Evolutionary conservation across 1,140 invertebrate genomes (phyloP), one percentile per base, ranked within the genome.

Genomic region (Agrilus planipennis): DNA sequence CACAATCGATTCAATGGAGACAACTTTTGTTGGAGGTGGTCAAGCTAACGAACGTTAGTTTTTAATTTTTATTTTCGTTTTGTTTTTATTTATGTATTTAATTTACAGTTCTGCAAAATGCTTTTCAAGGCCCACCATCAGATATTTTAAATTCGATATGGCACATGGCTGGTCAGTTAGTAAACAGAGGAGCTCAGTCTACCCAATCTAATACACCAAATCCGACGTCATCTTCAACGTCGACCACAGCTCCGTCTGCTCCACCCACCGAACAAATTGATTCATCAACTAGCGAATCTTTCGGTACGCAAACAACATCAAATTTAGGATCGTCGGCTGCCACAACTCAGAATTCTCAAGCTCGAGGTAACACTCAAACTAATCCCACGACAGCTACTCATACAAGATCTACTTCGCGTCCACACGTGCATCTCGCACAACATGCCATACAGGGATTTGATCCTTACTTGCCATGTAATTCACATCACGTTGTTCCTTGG

Each of bases 381-480:
- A 68, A 78, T 54, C 75, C 76, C 32, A 78, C 77, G 9, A 78
- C 76, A 3, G 63, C 76, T 2, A 77, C 77, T 4, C 72, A 77
- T 52, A 79, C 77, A 9, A 65, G 77, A 6, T 40, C 37, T 4
- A 39, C 44, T n/a, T 62, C 74, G 2, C 60, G 79, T 21, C 76
- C 78, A 3, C 77, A 79, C 42, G 71, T 79, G 9, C 71, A 75
- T 46, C 61, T 74, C 34, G 53, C 53, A 4, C 55, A 54, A 25
- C 58, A 61, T 38, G 51, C 54, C 0, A 55, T 62, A 34, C 43
- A 64, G 19, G 64, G 66, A 17, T 77, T 79, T 43, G 80, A 84
- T 64, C 76, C 76, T 4, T 77, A 76, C 47, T 60, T 84, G n/a
- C 73, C 72, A 0, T 84, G 80, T 48, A 73, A 71, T 51, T 81